Conservation (phyloP, 2,113 vertebrate genomes). For the Bambusicola thoracicus region DNA sequence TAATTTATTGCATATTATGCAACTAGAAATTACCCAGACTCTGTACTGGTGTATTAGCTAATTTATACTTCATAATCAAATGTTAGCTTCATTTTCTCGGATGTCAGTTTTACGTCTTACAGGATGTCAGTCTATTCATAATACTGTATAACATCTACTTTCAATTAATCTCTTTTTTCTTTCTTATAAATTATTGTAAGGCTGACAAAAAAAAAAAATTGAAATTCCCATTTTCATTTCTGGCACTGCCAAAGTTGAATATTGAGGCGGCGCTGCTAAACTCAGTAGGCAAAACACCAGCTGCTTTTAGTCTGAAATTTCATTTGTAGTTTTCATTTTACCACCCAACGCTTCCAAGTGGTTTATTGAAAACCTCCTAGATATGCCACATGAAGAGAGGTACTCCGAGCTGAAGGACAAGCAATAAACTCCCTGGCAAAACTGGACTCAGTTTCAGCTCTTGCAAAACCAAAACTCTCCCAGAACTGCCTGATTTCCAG, state of each 20-base stretch:
- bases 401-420: background rate
- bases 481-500: background rate
- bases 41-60: constrained; percentile 50
- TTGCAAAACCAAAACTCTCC: background rate
- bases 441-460: background rate
- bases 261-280: background rate
- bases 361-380: background rate
- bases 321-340: background rate
- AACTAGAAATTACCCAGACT: constrained; percentile 42
- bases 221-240: background rate
- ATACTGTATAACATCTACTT: constrained; percentile 7
- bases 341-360: background rate
- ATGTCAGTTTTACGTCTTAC: constrained; percentile 10
- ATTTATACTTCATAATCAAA: constrained; percentile 52
- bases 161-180: constrained; percentile 45
- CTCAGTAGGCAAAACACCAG: background rate
- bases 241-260: background rate
- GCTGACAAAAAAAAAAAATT: constrained; percentile 16
- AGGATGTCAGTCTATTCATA: constrained; percentile 12
- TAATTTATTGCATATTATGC: constrained; percentile 43
- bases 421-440: background rate
- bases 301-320: background rate
- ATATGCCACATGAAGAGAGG: background rate
- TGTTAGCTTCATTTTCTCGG: constrained; percentile 19
- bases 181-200: constrained; percentile 34